Conservation (phyloP, 92 coral and sea anemone genomes). For the Virgularia gustaviana region DNA sequence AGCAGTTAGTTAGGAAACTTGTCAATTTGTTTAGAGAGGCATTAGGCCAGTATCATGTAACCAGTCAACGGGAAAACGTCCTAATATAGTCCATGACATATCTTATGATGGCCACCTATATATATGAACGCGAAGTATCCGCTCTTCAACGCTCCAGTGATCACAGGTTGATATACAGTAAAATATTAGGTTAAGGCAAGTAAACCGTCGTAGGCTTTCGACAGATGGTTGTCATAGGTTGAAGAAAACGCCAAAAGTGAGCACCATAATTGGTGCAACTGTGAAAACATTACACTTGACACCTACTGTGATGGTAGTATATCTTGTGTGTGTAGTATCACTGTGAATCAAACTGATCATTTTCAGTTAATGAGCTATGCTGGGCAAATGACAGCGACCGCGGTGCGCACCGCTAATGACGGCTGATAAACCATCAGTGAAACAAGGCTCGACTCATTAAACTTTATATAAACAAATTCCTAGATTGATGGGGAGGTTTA, state of each 20-base stretch:
- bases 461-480: slow-evolving; percentile 25
- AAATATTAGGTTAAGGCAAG: not conserved
- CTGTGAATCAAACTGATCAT: too few relatives aligned
- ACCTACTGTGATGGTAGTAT: slow-evolving; percentile 10
- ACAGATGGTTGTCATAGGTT: slow-evolving; percentile 36
- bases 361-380: too few relatives aligned
- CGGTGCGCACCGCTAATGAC: too few relatives aligned
- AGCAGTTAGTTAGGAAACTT: slow-evolving; percentile 23
- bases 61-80: slow-evolving; percentile 20
- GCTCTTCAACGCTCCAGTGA: not conserved
- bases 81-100: not conserved
- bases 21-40: slow-evolving; percentile 15
- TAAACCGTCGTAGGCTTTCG: not conserved
- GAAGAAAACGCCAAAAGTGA: not conserved
- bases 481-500: slow-evolving; percentile 35
- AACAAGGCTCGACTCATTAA: not conserved
- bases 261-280: not conserved
- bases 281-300: slow-evolving; percentile 22
- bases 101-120: not conserved
- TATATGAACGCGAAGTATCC: not conserved
- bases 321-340: slow-evolving; percentile 11
- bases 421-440: slow-evolving; percentile 32
- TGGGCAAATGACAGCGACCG: too few relatives aligned
- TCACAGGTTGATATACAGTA: not conserved
- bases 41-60: slow-evolving; percentile 21